A percentile compares a stretch with the other conserved stretches of the same genome.
Evolutionary conservation across 2,888 invertebrate species (phyloP).

Genomic region (Spatulosminthurus flaviceps): DNA sequence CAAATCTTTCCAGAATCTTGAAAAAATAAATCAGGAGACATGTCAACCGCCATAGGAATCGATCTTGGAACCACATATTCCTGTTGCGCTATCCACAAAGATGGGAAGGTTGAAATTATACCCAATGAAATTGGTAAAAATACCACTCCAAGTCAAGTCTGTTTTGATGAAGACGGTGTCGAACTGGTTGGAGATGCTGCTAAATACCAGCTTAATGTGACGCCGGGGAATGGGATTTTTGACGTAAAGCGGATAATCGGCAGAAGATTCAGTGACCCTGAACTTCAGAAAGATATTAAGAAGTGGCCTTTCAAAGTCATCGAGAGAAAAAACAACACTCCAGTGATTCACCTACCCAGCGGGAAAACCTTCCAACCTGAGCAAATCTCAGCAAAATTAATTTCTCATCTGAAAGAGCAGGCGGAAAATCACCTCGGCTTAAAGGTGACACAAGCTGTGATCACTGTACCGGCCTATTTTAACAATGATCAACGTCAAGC

Average conservation of each 20-base stretch:
- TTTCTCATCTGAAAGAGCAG: background rate
- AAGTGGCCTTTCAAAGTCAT: background rate
- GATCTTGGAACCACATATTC: background rate
- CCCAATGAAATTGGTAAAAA: background rate
- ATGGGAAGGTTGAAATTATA: background rate
- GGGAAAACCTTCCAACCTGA: background rate
- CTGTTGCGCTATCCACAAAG: background rate
- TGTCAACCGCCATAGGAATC: background rate
- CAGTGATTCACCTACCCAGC: background rate
- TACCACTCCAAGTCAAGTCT: background rate
- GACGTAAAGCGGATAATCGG: background rate
- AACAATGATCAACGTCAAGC: slow-evolving; percentile 70
- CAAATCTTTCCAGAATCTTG: too few relatives aligned
- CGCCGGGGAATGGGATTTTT: background rate
- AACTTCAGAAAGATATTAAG: background rate
- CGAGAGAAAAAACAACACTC: background rate
- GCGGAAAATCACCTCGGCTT: background rate
- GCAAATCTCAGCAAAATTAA: background rate
- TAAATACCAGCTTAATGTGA: background rate
- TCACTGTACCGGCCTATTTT: background rate
- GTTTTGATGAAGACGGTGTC: background rate
- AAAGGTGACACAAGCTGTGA: background rate
- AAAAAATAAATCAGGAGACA: too few relatives aligned
- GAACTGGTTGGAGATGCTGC: background rate
- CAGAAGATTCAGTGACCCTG: background rate